phyloP scores from a whole-genome alignment of 2,113 vertebrate genomes.

The Rhagologus leucostigma region DNA sequence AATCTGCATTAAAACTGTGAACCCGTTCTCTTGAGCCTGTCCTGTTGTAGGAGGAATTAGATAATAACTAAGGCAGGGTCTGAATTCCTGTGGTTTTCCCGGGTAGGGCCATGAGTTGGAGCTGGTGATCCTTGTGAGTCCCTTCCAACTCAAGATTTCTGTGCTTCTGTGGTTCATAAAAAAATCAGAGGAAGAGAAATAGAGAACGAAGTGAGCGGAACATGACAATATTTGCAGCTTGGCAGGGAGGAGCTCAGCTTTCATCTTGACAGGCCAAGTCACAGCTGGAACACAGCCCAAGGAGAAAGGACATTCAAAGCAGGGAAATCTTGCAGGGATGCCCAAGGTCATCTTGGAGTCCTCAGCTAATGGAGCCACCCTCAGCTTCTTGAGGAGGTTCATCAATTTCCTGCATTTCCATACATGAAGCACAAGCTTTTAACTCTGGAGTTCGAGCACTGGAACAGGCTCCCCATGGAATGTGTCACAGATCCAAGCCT shows the following conservation, averaged over 20 bases:
- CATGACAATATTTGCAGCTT: too few relatives aligned
- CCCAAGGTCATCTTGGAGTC: not conserved
- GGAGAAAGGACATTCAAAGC: not conserved
- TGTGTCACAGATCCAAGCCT: not conserved
- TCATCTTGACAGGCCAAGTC: not conserved
- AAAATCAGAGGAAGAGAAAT: not conserved
- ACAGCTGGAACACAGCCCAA: not conserved
- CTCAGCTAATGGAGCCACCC: not conserved
- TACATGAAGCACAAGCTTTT: not conserved
- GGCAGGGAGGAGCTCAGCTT: not conserved
- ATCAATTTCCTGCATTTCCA: not conserved
- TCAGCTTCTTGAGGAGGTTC: not conserved
- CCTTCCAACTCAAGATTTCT: not conserved
- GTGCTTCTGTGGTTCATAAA: not conserved
- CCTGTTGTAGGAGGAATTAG: not conserved
- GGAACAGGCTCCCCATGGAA: not conserved
- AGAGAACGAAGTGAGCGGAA: not conserved
- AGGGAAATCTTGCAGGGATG: not conserved
- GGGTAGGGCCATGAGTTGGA: accelerated
- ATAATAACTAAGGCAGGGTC: not conserved
- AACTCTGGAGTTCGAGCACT: accelerated
- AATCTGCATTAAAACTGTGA: not conserved
- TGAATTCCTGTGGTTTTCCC: not conserved
- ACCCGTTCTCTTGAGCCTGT: not conserved
- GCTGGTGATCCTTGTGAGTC: not conserved